Conservation (phyloP, 2,113 vertebrate genomes). For the Theropithecus gelada region DNA sequence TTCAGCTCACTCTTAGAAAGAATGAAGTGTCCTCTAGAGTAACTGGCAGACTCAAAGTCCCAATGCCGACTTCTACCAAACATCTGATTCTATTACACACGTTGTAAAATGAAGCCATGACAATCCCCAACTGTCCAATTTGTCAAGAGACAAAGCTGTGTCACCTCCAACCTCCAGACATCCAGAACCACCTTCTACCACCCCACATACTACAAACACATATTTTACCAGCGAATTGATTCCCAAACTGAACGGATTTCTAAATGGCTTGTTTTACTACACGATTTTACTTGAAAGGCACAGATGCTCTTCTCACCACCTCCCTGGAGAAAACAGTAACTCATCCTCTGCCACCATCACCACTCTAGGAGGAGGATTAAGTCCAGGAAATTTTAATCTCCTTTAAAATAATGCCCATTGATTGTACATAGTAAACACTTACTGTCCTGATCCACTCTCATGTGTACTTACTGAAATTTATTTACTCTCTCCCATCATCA, state of each 20-base stretch:
- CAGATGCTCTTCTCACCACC: slow-evolving; percentile 52
- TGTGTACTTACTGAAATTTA: slow-evolving; percentile 72
- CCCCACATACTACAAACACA: not conserved
- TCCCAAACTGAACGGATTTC: slow-evolving; percentile 55
- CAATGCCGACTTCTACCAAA: not conserved
- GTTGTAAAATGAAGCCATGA: not conserved
- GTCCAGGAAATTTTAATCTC: slow-evolving; percentile 77
- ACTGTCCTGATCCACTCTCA: slow-evolving; percentile 74
- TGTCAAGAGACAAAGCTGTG: not conserved
- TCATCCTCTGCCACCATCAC: slow-evolving; percentile 49
- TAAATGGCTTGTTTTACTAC: slow-evolving; percentile 52
- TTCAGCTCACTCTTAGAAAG: not conserved
- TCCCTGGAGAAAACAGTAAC: slow-evolving; percentile 71
- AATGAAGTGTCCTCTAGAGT: too few species aligned
- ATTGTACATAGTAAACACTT: slow-evolving; percentile 72
- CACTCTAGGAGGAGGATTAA: slow-evolving; percentile 66
- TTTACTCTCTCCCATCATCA: slow-evolving; percentile 73
- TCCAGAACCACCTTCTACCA: not conserved
- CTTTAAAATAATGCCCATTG: slow-evolving; percentile 79
- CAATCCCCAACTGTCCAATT: not conserved
- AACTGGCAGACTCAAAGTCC: not conserved
- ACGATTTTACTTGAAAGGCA: slow-evolving; percentile 32
- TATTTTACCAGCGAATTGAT: not conserved
- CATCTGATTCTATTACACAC: not conserved
- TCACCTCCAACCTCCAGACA: not conserved